These are phyloP conservation scores for Halichondria panicea DNA, from an alignment of 37 sponge, comb jelly and placozoan species.

Conservation along the genomic window DNA sequence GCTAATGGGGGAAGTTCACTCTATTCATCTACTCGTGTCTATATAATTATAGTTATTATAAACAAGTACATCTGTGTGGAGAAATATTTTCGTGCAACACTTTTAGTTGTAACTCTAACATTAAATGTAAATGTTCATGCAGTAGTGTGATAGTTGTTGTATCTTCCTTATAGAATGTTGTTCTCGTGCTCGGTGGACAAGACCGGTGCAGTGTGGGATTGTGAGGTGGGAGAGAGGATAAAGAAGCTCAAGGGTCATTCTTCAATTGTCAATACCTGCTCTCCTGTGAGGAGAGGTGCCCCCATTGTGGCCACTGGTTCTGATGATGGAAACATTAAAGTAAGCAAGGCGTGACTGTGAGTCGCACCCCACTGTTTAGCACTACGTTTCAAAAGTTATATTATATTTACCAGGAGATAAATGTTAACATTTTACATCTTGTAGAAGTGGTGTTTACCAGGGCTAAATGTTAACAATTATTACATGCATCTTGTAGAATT, in stretches of 20 bases:
- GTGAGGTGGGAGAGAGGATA: slow-evolving; percentile 79
- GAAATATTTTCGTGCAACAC: not conserved
- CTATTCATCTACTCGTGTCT: not conserved
- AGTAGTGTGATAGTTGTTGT: not conserved
- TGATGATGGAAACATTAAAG: slow-evolving; percentile 94
- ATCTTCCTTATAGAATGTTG: slow-evolving; percentile 49
- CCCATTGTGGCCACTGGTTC: slow-evolving; percentile 84
- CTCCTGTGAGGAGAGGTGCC: slow-evolving; percentile 53
- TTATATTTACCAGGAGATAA: too few species aligned
- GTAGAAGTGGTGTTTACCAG: too few species aligned
- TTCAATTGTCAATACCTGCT: slow-evolving; percentile 90
- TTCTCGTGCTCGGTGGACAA: slow-evolving; percentile 90
- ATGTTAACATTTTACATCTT: too few species aligned
- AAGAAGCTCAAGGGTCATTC: slow-evolving; percentile 93
- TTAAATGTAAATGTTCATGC: not conserved
- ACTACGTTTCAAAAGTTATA: too few species aligned
- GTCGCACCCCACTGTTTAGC: too few species aligned
- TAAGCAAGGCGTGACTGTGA: slow-evolving; percentile 18
- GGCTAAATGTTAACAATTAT: too few species aligned
- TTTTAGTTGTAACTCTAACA: too few species aligned
- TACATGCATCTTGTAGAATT: too few species aligned
- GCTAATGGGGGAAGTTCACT: not conserved
- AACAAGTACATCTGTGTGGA: not conserved
- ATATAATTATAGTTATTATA: not conserved
- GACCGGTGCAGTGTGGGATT: slow-evolving; percentile 92